Evolutionary conservation across 1,140 invertebrate species (phyloP).

Genomic region (Wiebesia pumilae): DNA sequence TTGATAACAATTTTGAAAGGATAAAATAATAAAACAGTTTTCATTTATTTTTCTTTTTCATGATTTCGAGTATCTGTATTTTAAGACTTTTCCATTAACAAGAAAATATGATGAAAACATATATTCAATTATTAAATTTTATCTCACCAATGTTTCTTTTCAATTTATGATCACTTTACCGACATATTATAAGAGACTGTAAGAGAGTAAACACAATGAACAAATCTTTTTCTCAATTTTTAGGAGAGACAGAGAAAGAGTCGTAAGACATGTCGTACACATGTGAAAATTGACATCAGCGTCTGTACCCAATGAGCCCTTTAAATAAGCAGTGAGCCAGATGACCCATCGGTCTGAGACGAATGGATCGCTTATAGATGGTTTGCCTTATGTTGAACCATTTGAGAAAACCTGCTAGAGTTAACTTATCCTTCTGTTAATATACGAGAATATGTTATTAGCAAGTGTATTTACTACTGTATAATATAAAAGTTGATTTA

Average conservation of each 20-base stretch:
- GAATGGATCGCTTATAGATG: constrained; percentile 45
- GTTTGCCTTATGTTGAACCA: neutral
- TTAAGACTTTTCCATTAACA: no score
- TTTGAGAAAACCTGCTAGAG: neutral
- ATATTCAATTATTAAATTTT: neutral
- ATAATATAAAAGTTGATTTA: no score
- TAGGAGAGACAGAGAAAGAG: constrained; percentile 14
- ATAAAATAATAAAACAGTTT: neutral
- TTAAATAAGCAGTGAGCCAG: constrained; percentile 67
- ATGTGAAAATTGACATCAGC: neutral
- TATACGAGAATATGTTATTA: neutral
- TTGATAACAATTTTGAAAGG: no score
- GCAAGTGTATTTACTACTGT: neutral
- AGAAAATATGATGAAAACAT: no score
- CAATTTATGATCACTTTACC: neutral
- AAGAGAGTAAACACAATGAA: neutral
- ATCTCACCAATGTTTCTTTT: neutral
- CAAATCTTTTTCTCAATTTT: neutral
- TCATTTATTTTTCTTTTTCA: neutral
- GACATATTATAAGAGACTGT: neutral
- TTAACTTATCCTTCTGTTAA: neutral
- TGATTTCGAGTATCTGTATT: no score
- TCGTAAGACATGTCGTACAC: constrained; percentile 17
- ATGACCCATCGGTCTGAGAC: constrained; percentile 58
- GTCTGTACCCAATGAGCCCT: neutral